These are phyloP conservation scores for Emydocephalus ijimae DNA, from an alignment of 2,113 vertebrate species.

Conservation along the genomic window DNA sequence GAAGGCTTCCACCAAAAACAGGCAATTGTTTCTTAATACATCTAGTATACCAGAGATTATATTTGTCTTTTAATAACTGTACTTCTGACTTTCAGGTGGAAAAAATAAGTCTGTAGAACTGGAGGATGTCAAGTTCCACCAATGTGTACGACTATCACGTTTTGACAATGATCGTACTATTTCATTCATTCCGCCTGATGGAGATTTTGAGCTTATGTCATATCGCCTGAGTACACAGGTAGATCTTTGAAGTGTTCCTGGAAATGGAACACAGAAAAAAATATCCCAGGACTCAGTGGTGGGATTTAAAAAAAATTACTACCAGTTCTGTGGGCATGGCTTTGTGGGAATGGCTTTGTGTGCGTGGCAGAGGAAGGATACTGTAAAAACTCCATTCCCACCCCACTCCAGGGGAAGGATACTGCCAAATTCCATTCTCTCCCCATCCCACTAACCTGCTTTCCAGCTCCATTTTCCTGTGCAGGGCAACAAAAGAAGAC, in stretches of 20 bases:
- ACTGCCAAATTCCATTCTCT: too few species aligned
- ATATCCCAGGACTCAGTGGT: neutral
- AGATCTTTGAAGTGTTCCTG: slow-evolving; percentile 51
- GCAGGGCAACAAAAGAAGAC: too few species aligned
- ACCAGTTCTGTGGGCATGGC: too few species aligned
- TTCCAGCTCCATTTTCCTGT: too few species aligned
- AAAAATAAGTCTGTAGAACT: slow-evolving; percentile 89
- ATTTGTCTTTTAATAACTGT: neutral
- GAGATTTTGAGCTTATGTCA: slow-evolving; percentile 89
- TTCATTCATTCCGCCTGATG: slow-evolving; percentile 87
- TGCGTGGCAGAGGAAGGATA: too few species aligned
- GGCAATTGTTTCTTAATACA: neutral
- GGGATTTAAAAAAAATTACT: too few species aligned
- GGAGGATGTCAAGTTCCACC: slow-evolving; percentile 89
- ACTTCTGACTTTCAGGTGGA: slow-evolving; percentile 69
- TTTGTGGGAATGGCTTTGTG: too few species aligned
- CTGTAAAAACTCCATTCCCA: too few species aligned
- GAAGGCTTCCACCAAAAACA: neutral
- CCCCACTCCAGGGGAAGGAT: too few species aligned
- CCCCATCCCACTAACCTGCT: too few species aligned
- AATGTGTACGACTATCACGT: slow-evolving; percentile 86
- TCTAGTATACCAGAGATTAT: neutral
- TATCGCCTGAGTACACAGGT: slow-evolving; percentile 88
- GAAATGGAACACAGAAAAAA: neutral
- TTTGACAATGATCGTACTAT: slow-evolving; percentile 89